Conservation (phyloP, 2,797 vertebrate species). For the Anguilla anguilla region DNA sequence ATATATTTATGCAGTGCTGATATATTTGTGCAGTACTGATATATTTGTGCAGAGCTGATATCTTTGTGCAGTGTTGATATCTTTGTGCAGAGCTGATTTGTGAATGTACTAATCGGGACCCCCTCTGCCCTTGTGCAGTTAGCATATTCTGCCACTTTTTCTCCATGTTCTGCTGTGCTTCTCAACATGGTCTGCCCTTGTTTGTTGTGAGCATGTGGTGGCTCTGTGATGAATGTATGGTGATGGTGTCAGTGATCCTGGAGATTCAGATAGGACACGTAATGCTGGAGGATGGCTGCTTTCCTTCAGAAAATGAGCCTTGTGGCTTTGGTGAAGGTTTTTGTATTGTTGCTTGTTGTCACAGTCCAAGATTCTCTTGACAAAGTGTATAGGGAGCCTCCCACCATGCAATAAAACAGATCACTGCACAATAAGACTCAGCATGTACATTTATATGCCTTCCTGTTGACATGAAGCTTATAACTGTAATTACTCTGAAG, state of each 20-base stretch:
- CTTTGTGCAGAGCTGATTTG: neutral
- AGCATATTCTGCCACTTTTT: neutral
- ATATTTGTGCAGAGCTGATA: too few species aligned
- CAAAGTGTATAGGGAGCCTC: neutral
- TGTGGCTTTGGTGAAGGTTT: neutral
- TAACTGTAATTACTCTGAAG: neutral
- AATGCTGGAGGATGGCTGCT: neutral
- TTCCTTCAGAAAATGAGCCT: neutral
- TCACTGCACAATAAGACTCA: neutral
- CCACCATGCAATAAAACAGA: neutral
- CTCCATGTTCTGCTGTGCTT: neutral
- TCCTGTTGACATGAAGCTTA: neutral
- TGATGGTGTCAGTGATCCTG: neutral
- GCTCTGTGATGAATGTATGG: neutral
- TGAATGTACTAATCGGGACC: too few species aligned
- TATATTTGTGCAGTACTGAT: too few species aligned
- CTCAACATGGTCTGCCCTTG: conserved; percentile 8
- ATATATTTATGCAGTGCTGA: too few species aligned
- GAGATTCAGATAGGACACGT: neutral
- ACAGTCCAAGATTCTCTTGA: neutral
- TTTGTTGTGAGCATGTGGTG: conserved; percentile 13
- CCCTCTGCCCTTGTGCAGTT: neutral
- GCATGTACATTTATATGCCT: neutral
- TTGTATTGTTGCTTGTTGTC: neutral
- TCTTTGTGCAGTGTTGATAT: neutral